Evolutionary conservation across 2,797 vertebrate genomes (phyloP), one percentile per base, ranked within the genome.

Genomic region (Enteromius paludinosus): DNA sequence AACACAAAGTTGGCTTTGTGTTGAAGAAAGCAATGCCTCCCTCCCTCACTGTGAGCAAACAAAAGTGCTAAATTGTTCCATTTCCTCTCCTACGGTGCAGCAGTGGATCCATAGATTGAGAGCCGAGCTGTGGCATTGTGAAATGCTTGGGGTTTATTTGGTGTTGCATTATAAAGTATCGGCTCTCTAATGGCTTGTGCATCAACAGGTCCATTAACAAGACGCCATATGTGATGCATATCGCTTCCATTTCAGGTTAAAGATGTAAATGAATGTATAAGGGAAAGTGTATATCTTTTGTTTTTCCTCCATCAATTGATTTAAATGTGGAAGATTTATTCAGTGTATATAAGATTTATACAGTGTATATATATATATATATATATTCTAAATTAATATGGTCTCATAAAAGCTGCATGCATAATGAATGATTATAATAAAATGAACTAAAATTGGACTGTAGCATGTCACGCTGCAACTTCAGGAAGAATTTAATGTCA

Each of bases 1-100:
- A 91, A 91, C 91, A 89, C 92, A 92, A 92, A 94, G 91, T 95
- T 96, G 93, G 92, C 92, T 93, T 91, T 79, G 88, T 94, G 92
- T 93, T 90, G 88, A 87, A 88, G 91, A 87, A 88, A 91, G 92
- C 90, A 87, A 69, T 56, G 65, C 73, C 35, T 64, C 68, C 68
- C 56, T 77, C 47, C 28, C 75, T 30, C 69, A 84, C 90, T 12
- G 66, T 87, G 90, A 88, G 87, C 87, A 92, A 81, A 86, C 86
- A 87, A 86, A 88, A 85, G 86, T 85, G 83, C 80, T 79, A 89
- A 89, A 83, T 81, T 77, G 79, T 79, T 85, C 84, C 82, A 74
- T 88, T 89, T 89, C 83, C 85, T 88, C 83, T 86, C 83, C 79
- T 87, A 72, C 75, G 62, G 64, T 69, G 81, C 49, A 69, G 62